Percentiles rank a stretch among this genome's conserved stretches.
phyloP scores from a whole-genome alignment of 2,797 vertebrate genomes.

The Morus bassanus region DNA sequence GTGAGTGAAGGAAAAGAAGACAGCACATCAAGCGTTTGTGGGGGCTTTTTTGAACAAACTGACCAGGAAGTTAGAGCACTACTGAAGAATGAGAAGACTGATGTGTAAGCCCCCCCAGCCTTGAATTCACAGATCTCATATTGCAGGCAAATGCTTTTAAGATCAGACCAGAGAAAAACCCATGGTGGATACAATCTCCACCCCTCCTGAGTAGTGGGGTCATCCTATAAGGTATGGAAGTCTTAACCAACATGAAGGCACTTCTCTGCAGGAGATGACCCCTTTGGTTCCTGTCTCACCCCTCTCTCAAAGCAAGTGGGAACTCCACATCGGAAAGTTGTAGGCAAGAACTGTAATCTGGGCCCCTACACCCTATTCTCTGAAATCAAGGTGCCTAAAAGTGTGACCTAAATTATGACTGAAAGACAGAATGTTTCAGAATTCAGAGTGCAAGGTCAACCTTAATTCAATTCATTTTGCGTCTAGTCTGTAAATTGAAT shows the following conservation, averaged over 20 bases:
- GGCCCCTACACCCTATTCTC: neutral
- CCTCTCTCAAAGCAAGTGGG: neutral
- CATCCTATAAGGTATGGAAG: neutral
- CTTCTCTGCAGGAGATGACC: neutral
- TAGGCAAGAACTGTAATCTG: neutral
- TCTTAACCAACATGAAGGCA: neutral
- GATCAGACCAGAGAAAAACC: neutral
- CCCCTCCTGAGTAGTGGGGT: neutral
- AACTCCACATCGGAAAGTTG: neutral
- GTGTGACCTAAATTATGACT: neutral
- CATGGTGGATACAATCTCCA: neutral
- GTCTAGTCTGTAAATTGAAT: neutral
- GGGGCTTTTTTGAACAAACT: neutral
- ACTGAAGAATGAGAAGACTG: neutral
- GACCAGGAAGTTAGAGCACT: neutral
- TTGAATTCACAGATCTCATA: neutral
- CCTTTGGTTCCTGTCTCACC: neutral
- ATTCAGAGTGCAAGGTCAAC: neutral
- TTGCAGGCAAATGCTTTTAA: neutral
- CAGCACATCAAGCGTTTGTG: neutral
- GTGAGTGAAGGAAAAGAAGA: neutral
- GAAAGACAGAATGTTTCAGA: neutral
- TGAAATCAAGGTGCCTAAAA: neutral
- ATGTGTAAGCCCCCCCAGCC: rapidly evolving
- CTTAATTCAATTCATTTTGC: neutral